These are phyloP conservation scores for Pecten maximus DNA, from an alignment of 2,888 invertebrate species.

Conservation along the genomic window DNA sequence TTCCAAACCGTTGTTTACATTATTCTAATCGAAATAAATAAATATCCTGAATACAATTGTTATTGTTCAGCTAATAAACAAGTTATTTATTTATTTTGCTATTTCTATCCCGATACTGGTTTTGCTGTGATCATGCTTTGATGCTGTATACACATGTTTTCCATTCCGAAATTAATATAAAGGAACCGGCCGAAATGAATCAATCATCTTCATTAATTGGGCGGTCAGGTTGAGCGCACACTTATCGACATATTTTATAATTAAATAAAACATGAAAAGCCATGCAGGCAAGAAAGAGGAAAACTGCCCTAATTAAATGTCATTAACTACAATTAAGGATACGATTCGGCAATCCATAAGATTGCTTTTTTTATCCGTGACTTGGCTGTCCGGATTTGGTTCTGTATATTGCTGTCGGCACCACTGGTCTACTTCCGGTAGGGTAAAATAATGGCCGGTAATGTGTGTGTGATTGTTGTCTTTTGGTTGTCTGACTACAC, in stretches of 20 bases:
- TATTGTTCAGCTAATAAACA: too few relatives aligned
- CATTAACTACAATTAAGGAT: constrained; percentile 22
- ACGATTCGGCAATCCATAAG: constrained; percentile 14
- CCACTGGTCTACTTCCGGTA: constrained; percentile 3
- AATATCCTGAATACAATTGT: too few relatives aligned
- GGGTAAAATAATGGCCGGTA: constrained; percentile 5
- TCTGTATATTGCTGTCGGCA: constrained; percentile 33
- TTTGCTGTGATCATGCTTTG: neutral
- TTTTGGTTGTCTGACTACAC: neutral
- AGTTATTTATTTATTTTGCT: too few relatives aligned
- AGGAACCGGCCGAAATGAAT: neutral
- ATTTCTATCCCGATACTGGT: neutral
- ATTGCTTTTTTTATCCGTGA: constrained; percentile 27
- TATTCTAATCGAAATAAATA: too few relatives aligned
- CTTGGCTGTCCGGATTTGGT: constrained; percentile 16
- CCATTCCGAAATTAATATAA: neutral
- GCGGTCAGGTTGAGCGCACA: neutral
- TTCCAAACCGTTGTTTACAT: too few relatives aligned
- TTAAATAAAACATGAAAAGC: constrained; percentile 28
- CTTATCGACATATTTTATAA: neutral
- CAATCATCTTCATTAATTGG: neutral
- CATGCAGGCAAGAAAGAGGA: constrained; percentile 9
- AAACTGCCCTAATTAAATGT: neutral
- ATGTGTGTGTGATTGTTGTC: neutral
- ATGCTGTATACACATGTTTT: neutral